Evolutionary conservation across 1,140 invertebrate species (phyloP), one percentile per base, ranked within the genome.

Genomic region (Drosophila insularis): DNA sequence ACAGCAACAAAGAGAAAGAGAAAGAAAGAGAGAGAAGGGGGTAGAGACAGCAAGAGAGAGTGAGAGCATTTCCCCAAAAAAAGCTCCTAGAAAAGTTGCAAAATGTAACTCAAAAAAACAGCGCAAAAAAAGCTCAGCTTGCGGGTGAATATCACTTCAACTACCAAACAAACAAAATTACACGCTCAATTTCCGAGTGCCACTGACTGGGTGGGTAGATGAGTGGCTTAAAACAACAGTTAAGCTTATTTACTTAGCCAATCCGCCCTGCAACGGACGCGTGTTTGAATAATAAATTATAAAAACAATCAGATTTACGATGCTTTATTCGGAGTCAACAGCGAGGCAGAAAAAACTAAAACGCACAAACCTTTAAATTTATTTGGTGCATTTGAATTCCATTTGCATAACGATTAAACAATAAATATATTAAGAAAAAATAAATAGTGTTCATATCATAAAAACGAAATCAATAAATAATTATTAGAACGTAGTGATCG

Each of bases 391-490:
- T 40, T 67, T 56, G 56, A 39, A 39, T 37, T 23, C 37, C 50
- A 74, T 70, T 76, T 71, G 74, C 67, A 77, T 77, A 39, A 23
- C 21, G 65, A 65, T 63, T 64, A 46, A 46, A 66, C 21, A 35
- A 35, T 37, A 19, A 32, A 37, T 32, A 11, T 17, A 10, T 17
- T 50, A 8, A 19, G 19, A 50, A 50, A 50, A 50, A 50, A 13
- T 37, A 37, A 11, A 32, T 55, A 40, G 35, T 65, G 71, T 17
- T 17, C 72, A 37, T 37, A 61, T 66, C 14, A 60, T 74, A 67
- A 75, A 40, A 35, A 2, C 27, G 6, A 50, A 56, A 7, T 23
- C 32, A 40, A 35, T 31, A 43, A 46, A 61, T 50, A 19, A 60
- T 60, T 75, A 75, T 64, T 61, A 76, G 73, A 76, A 76, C 66